Base-by-base conservation (phyloP, 1,140 invertebrate species). In the Hesperophylax magnus region DNA sequence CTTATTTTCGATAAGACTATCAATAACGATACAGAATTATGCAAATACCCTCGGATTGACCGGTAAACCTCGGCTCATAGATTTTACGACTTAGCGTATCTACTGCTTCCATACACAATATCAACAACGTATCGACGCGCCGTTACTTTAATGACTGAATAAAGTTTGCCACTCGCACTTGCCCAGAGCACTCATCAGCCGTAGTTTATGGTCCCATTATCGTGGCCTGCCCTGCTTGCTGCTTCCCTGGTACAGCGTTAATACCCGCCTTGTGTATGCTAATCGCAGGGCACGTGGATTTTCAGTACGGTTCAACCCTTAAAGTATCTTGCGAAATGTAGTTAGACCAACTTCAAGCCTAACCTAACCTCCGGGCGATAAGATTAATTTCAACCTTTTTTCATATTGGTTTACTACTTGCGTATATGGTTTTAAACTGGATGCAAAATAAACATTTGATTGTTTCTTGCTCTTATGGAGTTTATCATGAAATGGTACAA, bases 121-220 rank as follows among this genome's bases (percentile, higher is more conserved):
- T 71, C 69, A 53, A 72, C 69, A 72, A 14, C 54, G 47, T 54
- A 53, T 72, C 34, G 71, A 24, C n/a, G 24, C 20, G 31, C 54
- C 54, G 72, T 76, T 76, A 60, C 31, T 58, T 76, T 60, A 60
- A 76, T 76, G 72, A 56, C 15, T 9, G 54, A 17, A 76, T 76
- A 76, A 76, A 76, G 24, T 76, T 76, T 60, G 39, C 39, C 39
- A 47, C 39, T 47, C 39, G 39, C 11, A 47, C 9, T 47, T 3
- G 39, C 39, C 54, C 24, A 17, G 53, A 34, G 72, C 72, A 60
- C 54, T 58, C 72, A 60, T 76, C 72, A 76, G 54, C 17, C 60
- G 8, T 31, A 20, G 27, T 60, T 76, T 76, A 76, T 18, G 34
- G 4, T 58, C 24, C 54, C 54, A 60, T 76, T 58, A 60, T 72